These are phyloP conservation scores for Heliornis fulica DNA, from an alignment of 2,113 vertebrate genomes.

Conservation along the genomic window DNA sequence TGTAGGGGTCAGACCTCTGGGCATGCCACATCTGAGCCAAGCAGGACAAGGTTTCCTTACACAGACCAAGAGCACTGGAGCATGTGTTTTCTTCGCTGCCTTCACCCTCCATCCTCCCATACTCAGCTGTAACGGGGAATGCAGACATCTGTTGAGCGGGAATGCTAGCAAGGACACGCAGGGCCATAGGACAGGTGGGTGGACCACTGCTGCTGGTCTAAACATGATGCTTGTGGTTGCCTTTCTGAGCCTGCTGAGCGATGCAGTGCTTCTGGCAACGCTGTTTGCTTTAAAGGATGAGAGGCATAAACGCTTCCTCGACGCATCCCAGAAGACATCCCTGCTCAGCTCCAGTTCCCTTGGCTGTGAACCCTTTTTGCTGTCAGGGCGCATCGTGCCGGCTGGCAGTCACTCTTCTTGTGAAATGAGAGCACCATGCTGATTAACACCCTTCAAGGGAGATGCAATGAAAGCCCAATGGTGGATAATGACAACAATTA, in stretches of 20 bases:
- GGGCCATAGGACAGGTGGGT: background rate
- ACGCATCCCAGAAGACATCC: background rate
- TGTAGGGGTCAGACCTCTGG: background rate
- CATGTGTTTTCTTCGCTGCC: background rate
- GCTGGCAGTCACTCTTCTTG: background rate
- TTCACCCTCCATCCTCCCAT: background rate
- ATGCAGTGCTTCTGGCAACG: background rate
- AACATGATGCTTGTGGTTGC: rapidly evolving
- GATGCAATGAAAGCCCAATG: background rate
- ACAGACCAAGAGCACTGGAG: background rate
- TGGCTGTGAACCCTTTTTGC: background rate
- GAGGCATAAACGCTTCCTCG: background rate
- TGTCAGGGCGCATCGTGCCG: background rate
- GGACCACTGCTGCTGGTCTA: background rate
- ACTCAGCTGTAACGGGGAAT: background rate
- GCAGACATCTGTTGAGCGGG: background rate
- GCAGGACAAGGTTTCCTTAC: background rate
- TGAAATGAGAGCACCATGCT: background rate
- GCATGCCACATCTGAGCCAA: background rate
- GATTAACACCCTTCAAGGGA: background rate
- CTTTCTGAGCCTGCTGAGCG: background rate
- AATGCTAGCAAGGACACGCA: rapidly evolving
- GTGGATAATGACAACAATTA: background rate
- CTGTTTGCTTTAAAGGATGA: background rate
- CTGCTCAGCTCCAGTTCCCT: background rate